A percentile compares a stretch with the other conserved stretches of the same genome.
Evolutionary conservation across 1,140 invertebrate genomes (phyloP).

Genomic region (Triops cancriformis): DNA sequence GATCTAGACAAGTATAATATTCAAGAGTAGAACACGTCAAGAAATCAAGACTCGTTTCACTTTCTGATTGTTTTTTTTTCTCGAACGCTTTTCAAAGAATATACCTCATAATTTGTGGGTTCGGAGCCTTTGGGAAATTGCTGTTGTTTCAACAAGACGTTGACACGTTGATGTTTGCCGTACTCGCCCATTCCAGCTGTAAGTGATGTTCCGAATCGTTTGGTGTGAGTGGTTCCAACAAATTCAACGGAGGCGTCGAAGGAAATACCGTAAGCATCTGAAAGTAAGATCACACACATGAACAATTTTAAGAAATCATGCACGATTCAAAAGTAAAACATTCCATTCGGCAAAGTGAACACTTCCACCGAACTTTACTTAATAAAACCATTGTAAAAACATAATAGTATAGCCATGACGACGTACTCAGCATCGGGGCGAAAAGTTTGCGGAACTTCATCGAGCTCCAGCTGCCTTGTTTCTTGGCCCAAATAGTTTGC

Average conservation of each 20-base stretch:
- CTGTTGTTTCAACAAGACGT: conserved; percentile 1
- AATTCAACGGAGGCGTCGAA: conserved; percentile 19
- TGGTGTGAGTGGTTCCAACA: conserved; percentile 10
- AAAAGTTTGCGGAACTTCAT: not conserved
- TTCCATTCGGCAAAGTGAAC: too few relatives aligned
- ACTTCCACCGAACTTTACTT: too few relatives aligned
- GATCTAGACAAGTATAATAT: conserved; percentile 20
- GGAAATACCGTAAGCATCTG: conserved; percentile 17
- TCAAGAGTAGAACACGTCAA: not conserved
- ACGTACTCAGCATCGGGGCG: not conserved
- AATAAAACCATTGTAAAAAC: too few relatives aligned
- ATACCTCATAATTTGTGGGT: not conserved
- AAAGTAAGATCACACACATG: not conserved
- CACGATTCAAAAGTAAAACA: too few relatives aligned
- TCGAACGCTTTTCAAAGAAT: not conserved
- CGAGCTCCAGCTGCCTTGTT: not conserved
- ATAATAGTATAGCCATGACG: too few relatives aligned
- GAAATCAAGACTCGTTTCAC: not conserved
- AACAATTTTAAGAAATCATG: too few relatives aligned
- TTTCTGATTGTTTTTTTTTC: not conserved
- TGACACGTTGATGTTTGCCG: conserved; percentile 15
- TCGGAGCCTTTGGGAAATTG: not conserved
- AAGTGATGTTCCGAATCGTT: conserved; percentile 16
- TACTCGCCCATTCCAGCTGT: conserved; percentile 17
- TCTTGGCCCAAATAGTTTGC: not conserved